Base-by-base conservation (phyloP, 1,140 invertebrate species). In the Drosophila kanapiae region DNA sequence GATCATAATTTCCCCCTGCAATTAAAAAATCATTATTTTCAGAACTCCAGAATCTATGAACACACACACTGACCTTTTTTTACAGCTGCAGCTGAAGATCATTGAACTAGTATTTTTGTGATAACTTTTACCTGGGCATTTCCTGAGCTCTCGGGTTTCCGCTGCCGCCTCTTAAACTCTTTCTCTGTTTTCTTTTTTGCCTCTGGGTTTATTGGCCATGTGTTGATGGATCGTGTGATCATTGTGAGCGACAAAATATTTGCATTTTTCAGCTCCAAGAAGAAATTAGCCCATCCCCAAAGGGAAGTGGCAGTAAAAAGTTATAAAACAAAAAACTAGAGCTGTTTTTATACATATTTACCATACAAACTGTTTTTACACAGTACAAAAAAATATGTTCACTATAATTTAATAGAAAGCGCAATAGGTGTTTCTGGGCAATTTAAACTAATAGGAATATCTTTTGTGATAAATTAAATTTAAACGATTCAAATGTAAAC, bases 61-160 rank as follows among this genome's bases (percentile, higher is more conserved):
- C 33, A 56, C 14, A 13, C 6, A 10, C 6, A 4, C 4, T 18
- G 11, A 13, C 4, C 4, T 33, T 38, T 29, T 29, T 43, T 27
- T 31, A 35, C 54, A 71, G 54, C 43, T 72, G 69, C 48, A 18
- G 10, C 33, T 38, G 43, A 31, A 43, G 69, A 72, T 71, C 67
- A 51, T 72, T 72, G 69, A 72, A 72, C 69, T 72, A 72, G 40
- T 71, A 72, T 31, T 48, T 58, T 31, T 31, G 5, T 48, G 27
- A 59, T 59, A 72, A 58, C 69, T 58, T 69, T 58, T 72, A 72
- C 69, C 69, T 72, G 67, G 31, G 45, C 68, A 72, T 42, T 72
- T 72, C 53, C 69, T 72, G 65, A 29, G 51, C 67, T 72, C 69
- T 72, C 69, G 29, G 37, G 53, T 72, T 72, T 71, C 67, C 69